phyloP scores from a whole-genome alignment of 2,797 vertebrate genomes.

The Takifugu rubripes region DNA sequence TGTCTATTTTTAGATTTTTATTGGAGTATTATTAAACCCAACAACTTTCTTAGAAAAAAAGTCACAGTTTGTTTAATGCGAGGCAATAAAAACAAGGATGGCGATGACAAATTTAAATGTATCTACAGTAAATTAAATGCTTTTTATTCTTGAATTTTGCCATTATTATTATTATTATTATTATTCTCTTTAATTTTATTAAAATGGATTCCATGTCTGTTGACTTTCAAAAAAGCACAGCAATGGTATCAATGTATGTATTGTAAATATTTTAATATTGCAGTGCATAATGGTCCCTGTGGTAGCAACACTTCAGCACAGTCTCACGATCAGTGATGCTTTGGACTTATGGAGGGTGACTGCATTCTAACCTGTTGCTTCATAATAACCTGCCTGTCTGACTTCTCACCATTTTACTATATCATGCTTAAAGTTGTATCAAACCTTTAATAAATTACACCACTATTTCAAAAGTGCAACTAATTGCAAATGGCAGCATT shows the following conservation, averaged over 20 bases:
- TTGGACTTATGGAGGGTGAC: slow-evolving; percentile 39
- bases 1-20: slow-evolving; percentile 62
- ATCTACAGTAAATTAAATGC: no score
- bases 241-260: no score
- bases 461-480: slow-evolving; percentile 2
- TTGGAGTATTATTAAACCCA: slow-evolving; percentile 58
- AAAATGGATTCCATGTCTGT: no score
- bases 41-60: slow-evolving; percentile 46
- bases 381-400: slow-evolving; percentile 3
- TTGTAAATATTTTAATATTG: not conserved
- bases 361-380: slow-evolving; percentile 11
- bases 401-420: not conserved
- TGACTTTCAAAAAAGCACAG: no score
- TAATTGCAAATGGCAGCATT: slow-evolving; percentile 12
- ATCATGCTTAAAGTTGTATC: not conserved
- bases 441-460: slow-evolving; percentile 4
- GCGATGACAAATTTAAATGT: no score
- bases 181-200: no score
- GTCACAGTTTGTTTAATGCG: slow-evolving; percentile 13
- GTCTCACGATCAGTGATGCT: slow-evolving; percentile 45
- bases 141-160: no score
- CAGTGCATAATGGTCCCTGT: slow-evolving; percentile 4
- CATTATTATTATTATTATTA: no score
- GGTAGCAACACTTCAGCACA: not conserved
- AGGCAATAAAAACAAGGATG: slow-evolving; percentile 9